Base-by-base conservation (phyloP, 2,113 vertebrate species). In the Pyxicephalus adspersus region DNA sequence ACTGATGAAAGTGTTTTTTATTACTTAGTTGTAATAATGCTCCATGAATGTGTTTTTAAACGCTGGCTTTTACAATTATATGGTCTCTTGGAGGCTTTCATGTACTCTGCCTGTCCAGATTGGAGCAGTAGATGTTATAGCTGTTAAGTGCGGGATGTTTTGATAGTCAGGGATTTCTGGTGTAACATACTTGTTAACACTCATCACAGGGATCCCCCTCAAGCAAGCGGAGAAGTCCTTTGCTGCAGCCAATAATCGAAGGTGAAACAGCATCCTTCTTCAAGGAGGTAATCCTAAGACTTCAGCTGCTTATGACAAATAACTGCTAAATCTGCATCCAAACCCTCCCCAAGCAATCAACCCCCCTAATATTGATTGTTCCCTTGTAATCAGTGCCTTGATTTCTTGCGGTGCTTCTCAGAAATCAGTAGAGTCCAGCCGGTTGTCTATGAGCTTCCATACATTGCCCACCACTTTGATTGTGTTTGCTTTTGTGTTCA, bases 221-320 rank as follows among this genome's bases (percentile, higher is more conserved):
- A 93, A 98, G 95, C 96, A 99, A 98, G 93, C 94, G 96, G 92
- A 94, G 98, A 96, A 96, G 97, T 83, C 98, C 94, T 89, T 96
- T 96, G 90, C 96, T 99, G 90, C 96, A 98, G 92, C 98, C 98
- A 86, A 99, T 99, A 92, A 98, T 99, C 89, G 98, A 99, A 93
- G 98, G 97, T 5, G 97, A 96, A 94, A 98, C 98, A 61, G 95
- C 97, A 83, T 97, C 96, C 87, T 99, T 98, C 96, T 97, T 98
- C 95, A 96, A 98, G 89, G 96, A 98, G 85, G 95, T 94, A 90
- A 96, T 98, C 96, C 96, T 98, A 91, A 91, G 90, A 89, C 90
- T 86, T 90, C 91, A 74, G 86, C 89, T 86, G 84, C 86, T 89
- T 87, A 87, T 84, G 85, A 45, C 63, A 82, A 45, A 64, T 66